Evolutionary conservation across 2,797 vertebrate genomes (phyloP), one percentile per base, ranked within the genome.

Genomic region (Pygocentrus nattereri): DNA sequence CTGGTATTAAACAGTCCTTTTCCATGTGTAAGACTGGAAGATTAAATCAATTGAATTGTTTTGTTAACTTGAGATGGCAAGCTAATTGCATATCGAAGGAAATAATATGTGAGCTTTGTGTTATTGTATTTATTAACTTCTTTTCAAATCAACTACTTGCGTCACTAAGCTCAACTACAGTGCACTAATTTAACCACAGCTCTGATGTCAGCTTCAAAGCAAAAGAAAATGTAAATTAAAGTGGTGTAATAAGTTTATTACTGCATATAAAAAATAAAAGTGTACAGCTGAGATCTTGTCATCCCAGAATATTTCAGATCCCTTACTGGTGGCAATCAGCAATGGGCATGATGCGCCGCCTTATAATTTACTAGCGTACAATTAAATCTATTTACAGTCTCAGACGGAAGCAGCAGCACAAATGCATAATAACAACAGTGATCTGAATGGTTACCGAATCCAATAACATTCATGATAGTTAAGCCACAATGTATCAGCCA

Each of bases 371-470:
- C 41, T 70, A 71, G 3, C 16, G 47, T 30, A 64, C 10, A 41
- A 31, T 78, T 50, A 64, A 12, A 30, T 65, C 23, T 83, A 71
- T 82, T 85, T 85, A 83, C 75, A 85, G 25, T 54, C 23, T 30
- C 74, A 72, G 2, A 80, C 11, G 12, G 16, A 0, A 47, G 47
- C 30, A 76, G 27, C 13, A 62, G 18, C 50, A 56, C 13, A 65
- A 23, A 13, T 21, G 31, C 38, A 34, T 59, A 62, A 38, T 30
- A 65, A 58, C 18, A 52, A 52, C n/a, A 47, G 23, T 38, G 38
- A 15, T 18, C 50, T 41, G 4, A 72, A 71, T 5, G 2, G 16
- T n/a, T 47, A 31, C 13, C 75, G 23, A 78, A 61, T 3, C 10
- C 41, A 50, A 50, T 34, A 27, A 50, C 16, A 61, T 62, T 52